A percentile compares a stretch with the other conserved stretches of the same genome.
These are phyloP conservation scores for Dermochelys coriacea DNA, from an alignment of 2,797 vertebrate species.

Conservation along the genomic window DNA sequence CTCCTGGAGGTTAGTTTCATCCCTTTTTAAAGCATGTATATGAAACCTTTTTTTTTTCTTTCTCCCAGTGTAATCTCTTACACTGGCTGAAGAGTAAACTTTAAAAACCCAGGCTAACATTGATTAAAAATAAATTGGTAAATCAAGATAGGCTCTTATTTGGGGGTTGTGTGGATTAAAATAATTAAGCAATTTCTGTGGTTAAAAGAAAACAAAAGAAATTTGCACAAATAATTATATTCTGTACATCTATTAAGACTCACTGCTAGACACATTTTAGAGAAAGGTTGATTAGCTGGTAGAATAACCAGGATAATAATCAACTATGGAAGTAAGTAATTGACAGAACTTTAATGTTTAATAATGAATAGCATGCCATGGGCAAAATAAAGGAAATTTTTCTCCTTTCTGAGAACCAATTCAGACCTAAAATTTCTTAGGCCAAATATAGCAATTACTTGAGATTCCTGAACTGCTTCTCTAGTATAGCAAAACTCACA, in stretches of 20 bases:
- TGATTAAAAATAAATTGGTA: conserved; percentile 76
- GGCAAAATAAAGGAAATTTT: conserved; percentile 68
- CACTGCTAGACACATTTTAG: conserved; percentile 55
- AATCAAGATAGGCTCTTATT: conserved; percentile 65
- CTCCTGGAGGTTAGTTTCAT: conserved; percentile 81
- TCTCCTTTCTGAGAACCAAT: conserved; percentile 52
- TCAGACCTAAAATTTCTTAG: conserved; percentile 59
- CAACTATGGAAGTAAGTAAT: conserved; percentile 75
- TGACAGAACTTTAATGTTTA: conserved; percentile 80
- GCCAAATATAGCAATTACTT: conserved; percentile 47
- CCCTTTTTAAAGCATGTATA: conserved; percentile 50
- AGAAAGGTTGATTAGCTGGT: conserved; percentile 72
- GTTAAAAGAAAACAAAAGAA: conserved; percentile 74
- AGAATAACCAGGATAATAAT: conserved; percentile 76
- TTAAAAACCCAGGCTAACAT: conserved; percentile 58
- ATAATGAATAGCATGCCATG: conserved; percentile 72
- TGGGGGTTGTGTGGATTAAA: conserved; percentile 58
- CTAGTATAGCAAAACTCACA: conserved; percentile 47
- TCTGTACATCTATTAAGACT: conserved; percentile 48
- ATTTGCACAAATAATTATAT: conserved; percentile 75
- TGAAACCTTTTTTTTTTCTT: not conserved
- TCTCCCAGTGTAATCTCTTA: not conserved
- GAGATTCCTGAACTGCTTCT: conserved; percentile 8
- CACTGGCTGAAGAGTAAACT: conserved; percentile 53
- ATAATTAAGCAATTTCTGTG: conserved; percentile 66